phyloP scores from a whole-genome alignment of 2,888 invertebrate species.

The Latheticus oryzae region DNA sequence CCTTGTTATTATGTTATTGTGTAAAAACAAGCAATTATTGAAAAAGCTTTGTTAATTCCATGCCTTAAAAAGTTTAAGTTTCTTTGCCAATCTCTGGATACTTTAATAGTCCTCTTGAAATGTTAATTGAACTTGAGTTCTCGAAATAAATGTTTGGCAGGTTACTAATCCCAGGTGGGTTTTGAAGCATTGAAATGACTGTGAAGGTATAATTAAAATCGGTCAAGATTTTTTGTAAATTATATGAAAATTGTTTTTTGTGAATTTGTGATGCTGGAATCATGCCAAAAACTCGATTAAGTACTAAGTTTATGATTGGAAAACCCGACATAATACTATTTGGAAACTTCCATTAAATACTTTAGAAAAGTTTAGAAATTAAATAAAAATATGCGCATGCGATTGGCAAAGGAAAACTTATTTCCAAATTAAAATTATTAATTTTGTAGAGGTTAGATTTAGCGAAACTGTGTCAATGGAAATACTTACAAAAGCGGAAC shows the following conservation, averaged over 20 bases:
- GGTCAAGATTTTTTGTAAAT: constrained; percentile 10
- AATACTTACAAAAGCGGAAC: constrained; percentile 39
- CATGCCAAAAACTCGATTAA: constrained; percentile 11
- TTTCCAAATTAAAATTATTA: constrained; percentile 17
- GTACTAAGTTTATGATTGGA: constrained; percentile 20
- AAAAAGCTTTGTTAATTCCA: no score
- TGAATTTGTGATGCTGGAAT: constrained; percentile 12
- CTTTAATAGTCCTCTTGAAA: constrained; percentile 25
- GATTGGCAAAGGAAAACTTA: constrained; percentile 34
- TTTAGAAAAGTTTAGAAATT: no score
- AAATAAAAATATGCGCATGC: constrained; percentile 27
- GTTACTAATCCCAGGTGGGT: constrained; percentile 25
- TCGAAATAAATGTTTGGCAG: constrained; percentile 34
- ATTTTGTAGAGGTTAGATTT: constrained; percentile 9
- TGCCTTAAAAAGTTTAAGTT: no score
- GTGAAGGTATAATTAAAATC: constrained; percentile 18
- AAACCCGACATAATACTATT: constrained; percentile 20
- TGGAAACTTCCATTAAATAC: constrained; percentile 34
- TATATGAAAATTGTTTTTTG: constrained; percentile 9
- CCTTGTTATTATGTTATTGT: no score
- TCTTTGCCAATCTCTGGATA: constrained; percentile 30
- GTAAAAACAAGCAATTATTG: no score
- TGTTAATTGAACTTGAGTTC: constrained; percentile 20
- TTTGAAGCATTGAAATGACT: constrained; percentile 11
- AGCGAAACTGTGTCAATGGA: constrained; percentile 14